Evolutionary conservation across 2,113 vertebrate genomes (phyloP).

Genomic region (Narcine bancroftii): DNA sequence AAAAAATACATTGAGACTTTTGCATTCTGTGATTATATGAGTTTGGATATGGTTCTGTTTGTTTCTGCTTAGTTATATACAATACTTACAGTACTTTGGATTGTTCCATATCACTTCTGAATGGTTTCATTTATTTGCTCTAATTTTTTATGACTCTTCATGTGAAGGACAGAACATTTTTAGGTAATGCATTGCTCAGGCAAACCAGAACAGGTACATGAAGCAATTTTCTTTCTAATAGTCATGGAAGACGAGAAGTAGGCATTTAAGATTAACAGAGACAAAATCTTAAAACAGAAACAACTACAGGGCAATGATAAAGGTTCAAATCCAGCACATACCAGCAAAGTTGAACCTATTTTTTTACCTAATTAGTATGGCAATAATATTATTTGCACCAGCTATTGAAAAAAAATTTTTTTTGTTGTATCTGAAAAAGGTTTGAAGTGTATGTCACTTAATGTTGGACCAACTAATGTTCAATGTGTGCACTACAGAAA

Average conservation of each 20-base stretch:
- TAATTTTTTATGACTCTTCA: background rate
- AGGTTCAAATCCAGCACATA: background rate
- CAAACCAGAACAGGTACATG: background rate
- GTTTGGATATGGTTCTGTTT: background rate
- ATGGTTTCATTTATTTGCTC: background rate
- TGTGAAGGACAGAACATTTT: background rate
- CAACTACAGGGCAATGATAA: background rate
- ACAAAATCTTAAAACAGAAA: background rate
- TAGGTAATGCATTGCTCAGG: background rate
- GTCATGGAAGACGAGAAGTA: background rate
- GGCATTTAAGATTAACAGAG: background rate
- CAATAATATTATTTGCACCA: background rate
- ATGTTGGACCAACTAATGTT: background rate
- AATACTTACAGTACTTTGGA: slow-evolving; percentile 14
- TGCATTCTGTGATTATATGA: background rate
- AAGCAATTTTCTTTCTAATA: background rate
- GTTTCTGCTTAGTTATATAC: background rate
- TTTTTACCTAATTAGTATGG: background rate
- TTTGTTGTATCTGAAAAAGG: background rate
- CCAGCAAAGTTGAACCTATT: background rate
- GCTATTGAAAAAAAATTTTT: background rate
- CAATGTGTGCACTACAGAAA: background rate
- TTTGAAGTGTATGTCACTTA: background rate
- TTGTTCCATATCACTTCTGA: background rate
- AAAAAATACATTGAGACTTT: background rate